phyloP scores from a whole-genome alignment of 2,797 vertebrate species.

The Oreonectes daqikongensis region DNA sequence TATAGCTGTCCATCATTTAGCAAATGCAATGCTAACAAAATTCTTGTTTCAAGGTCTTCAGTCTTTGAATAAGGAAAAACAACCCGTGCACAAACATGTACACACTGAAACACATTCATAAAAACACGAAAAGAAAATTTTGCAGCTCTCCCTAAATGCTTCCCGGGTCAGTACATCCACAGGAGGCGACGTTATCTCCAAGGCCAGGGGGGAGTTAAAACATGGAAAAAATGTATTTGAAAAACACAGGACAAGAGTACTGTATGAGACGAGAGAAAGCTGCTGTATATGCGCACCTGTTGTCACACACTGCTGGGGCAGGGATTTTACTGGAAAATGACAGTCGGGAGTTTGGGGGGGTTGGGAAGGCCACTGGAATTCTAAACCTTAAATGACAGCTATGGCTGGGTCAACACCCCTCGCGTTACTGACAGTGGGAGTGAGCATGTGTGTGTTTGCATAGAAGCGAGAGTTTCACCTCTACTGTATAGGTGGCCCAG shows the following conservation, averaged over 20 bases:
- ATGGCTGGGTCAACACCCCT: slow-evolving; percentile 77
- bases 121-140: slow-evolving; percentile 4
- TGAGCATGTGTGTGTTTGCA: slow-evolving; percentile 47
- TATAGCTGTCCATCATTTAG: not conserved
- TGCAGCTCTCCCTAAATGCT: slow-evolving; percentile 30
- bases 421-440: slow-evolving; percentile 63
- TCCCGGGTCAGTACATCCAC: slow-evolving; percentile 37
- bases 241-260: slow-evolving; percentile 41
- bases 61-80: not conserved
- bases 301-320: slow-evolving; percentile 68
- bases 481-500: slow-evolving; percentile 49
- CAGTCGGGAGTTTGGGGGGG: slow-evolving; percentile 61
- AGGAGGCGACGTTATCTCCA: slow-evolving; percentile 50
- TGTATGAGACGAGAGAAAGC: slow-evolving; percentile 44
- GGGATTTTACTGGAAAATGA: slow-evolving; percentile 55
- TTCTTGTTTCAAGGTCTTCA: slow-evolving; percentile 2
- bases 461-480: slow-evolving; percentile 64
- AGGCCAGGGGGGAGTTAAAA: slow-evolving; percentile 48
- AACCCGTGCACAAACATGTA: not conserved
- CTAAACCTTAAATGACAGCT: slow-evolving; percentile 72
- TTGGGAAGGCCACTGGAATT: slow-evolving; percentile 55
- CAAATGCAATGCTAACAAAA: not conserved
- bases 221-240: slow-evolving; percentile 58
- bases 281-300: slow-evolving; percentile 67
- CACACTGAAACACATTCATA: not conserved